Evolutionary conservation across 2,797 vertebrate genomes (phyloP), one percentile per base, ranked within the genome.

Genomic region (Xiphorhynchus erythropygius): DNA sequence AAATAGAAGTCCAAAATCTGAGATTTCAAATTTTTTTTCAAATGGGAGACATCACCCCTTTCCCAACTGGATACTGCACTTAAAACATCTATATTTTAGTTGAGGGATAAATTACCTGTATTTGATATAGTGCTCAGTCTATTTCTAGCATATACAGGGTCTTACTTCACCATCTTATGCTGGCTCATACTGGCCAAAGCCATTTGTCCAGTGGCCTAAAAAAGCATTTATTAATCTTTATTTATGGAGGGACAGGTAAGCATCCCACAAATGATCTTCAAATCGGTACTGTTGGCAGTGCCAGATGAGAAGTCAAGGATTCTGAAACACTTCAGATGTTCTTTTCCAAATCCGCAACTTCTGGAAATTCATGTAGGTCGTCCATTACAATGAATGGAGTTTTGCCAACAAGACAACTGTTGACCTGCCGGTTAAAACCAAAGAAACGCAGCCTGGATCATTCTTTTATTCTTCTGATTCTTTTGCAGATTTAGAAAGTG

Each of bases 391-490:
- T 30, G 44, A 79, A 76, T 35, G 79, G 91, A 94, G 70, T 44
- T 96, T 88, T 93, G 89, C 85, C 94, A 96, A 30, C 1, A 63
- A 41, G 24, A 56, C 52, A 89, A 50, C 27, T 57, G 84, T 79
- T 96, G 86, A 92, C 60, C 71, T 87, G 64, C 25, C 60, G 80
- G 49, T 74, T 89, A 63, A 93, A 95, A 95, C 55, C 90, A 70
- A 92, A 92, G 86, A 86, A 94, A 73, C 3, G 0, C 47, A 84
- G 62, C 18, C 64, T 76, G 52, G n/a, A 84, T 83, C 30, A 53
- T 41, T 81, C 57, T 75, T 96, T 89, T 80, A 71, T 65, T 92
- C 28, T 84, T 79, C 83, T 44, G 55, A 90, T 68, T 59, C 49
- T 78, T 80, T 44, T 90, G 59, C 59, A 94, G 37, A 91, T 44